Percentiles rank a stretch among this genome's conserved stretches.
These are phyloP conservation scores for Porites evermanni DNA, from an alignment of 92 coral and sea anemone genomes.

Conservation along the genomic window DNA sequence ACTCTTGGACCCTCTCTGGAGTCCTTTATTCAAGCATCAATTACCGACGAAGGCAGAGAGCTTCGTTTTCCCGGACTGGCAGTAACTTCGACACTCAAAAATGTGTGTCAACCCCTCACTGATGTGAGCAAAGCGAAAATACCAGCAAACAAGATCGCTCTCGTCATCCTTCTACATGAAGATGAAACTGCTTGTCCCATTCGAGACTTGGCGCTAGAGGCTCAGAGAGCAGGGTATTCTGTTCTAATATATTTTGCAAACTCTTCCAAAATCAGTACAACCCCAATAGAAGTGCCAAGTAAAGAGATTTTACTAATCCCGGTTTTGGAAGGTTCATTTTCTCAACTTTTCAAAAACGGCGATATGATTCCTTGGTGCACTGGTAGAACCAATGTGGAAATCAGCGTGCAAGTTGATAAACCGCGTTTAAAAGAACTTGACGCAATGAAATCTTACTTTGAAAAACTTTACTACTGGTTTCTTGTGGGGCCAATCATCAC, in stretches of 20 bases:
- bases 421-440: too few species aligned
- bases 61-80: background rate
- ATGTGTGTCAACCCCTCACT: background rate
- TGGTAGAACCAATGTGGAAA: too few species aligned
- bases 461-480: too few species aligned
- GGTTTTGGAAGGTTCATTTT: background rate
- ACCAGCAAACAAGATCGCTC: slow-evolving; percentile 7
- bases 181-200: background rate
- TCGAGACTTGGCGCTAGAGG: background rate
- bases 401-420: too few species aligned
- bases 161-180: background rate
- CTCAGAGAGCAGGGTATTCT: slow-evolving; percentile 30
- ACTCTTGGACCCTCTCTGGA: background rate
- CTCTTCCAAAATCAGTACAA: too few species aligned
- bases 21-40: too few species aligned
- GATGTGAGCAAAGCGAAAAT: slow-evolving; percentile 4
- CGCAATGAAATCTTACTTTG: too few species aligned
- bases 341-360: too few species aligned
- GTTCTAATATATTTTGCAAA: background rate
- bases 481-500: too few species aligned
- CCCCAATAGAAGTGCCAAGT: too few species aligned
- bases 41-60: too few species aligned
- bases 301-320: slow-evolving; percentile 9
- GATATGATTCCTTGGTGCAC: too few species aligned
- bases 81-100: background rate